Evolutionary conservation across 2,888 invertebrate species (phyloP).

Genomic region (Pristionchus entomophagus): DNA sequence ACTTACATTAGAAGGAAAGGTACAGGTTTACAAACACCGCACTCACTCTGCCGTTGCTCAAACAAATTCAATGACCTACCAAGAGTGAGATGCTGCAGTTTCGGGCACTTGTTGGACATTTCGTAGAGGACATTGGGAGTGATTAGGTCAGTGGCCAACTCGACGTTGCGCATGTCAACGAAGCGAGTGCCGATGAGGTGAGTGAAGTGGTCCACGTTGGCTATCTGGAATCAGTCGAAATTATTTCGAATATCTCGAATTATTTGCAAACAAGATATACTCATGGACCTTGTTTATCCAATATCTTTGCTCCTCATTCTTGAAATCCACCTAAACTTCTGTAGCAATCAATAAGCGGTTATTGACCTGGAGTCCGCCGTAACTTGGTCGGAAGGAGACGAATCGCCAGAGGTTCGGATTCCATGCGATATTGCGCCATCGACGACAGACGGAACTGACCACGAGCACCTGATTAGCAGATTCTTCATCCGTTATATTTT

Average conservation of each 20-base stretch:
- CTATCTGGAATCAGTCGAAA: constrained; percentile 65
- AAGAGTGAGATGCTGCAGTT: constrained; percentile 93
- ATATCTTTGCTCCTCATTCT: too few species aligned
- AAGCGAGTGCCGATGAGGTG: constrained; percentile 80
- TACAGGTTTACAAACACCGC: too few species aligned
- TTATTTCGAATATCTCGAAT: not conserved
- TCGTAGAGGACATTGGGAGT: constrained; percentile 97
- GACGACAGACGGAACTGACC: constrained; percentile 89
- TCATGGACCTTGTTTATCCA: too few species aligned
- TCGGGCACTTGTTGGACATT: constrained; percentile 94
- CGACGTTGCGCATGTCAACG: constrained; percentile 90
- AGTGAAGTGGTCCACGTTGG: constrained; percentile 65
- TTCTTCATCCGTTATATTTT: too few species aligned
- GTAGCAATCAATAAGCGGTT: too few species aligned
- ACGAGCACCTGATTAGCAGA: constrained; percentile 66
- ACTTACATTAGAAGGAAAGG: too few species aligned
- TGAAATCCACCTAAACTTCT: too few species aligned
- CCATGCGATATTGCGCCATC: constrained; percentile 96
- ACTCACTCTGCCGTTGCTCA: too few species aligned
- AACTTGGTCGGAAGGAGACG: constrained; percentile 95
- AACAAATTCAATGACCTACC: too few species aligned
- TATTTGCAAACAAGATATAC: too few species aligned
- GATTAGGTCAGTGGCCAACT: constrained; percentile 94
- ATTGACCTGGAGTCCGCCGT: constrained; percentile 91
- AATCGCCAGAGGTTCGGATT: constrained; percentile 95